A percentile compares a stretch with the other conserved stretches of the same genome.
Evolutionary conservation across 2,113 vertebrate species (phyloP).

Genomic region (Cyprichromis sp.): DNA sequence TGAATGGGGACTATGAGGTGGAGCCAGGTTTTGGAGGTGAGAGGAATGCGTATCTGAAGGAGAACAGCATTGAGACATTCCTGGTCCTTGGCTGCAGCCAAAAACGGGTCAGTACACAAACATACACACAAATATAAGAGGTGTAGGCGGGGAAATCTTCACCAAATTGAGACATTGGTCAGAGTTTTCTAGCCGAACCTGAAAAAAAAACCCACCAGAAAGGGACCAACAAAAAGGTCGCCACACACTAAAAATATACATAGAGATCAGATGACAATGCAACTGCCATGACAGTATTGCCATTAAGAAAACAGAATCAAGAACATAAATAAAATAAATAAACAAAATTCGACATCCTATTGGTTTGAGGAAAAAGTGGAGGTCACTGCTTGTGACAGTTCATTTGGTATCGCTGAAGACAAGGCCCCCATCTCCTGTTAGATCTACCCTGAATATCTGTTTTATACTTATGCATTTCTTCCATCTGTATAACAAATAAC

Average conservation of each 20-base stretch:
- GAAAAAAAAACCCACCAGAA: fast-evolving
- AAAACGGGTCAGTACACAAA: slow-evolving; percentile 78
- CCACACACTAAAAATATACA: background rate
- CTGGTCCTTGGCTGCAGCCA: slow-evolving; percentile 93
- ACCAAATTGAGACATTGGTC: background rate
- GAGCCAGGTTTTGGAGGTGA: slow-evolving; percentile 89
- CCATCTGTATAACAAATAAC: background rate
- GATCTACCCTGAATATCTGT: background rate
- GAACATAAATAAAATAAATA: background rate
- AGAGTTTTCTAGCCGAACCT: background rate
- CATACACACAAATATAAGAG: background rate
- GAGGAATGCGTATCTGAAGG: slow-evolving; percentile 92
- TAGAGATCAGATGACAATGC: background rate
- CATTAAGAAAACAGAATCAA: background rate
- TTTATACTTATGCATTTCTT: background rate
- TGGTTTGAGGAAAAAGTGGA: background rate
- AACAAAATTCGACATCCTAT: background rate
- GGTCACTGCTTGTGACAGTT: background rate
- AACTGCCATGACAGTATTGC: background rate
- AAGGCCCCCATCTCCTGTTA: background rate
- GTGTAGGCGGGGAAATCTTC: background rate
- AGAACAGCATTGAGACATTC: slow-evolving; percentile 94
- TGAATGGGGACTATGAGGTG: slow-evolving; percentile 95
- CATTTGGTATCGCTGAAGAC: background rate
- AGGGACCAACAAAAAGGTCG: background rate